Evolutionary conservation across 2,888 invertebrate genomes (phyloP).

Genomic region (Dichetophora obliterata): DNA sequence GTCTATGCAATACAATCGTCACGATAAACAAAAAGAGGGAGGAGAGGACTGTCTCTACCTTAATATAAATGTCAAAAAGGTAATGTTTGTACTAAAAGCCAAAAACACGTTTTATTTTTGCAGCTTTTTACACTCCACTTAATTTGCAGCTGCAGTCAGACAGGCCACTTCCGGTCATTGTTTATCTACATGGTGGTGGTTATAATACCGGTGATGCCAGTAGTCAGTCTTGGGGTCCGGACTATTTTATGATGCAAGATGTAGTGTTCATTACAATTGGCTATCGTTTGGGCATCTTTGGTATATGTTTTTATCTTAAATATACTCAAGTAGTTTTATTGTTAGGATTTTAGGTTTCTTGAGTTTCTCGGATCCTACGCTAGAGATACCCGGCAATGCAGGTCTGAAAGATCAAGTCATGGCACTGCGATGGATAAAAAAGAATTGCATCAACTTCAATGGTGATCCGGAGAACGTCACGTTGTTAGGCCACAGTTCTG

Average conservation of each 20-base stretch:
- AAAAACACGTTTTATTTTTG: background rate
- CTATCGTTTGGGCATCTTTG: slow-evolving; percentile 70
- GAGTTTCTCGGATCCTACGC: slow-evolving; percentile 68
- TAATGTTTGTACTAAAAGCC: slow-evolving; percentile 26
- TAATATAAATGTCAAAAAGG: slow-evolving; percentile 57
- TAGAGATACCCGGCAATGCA: slow-evolving; percentile 72
- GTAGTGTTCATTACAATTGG: slow-evolving; percentile 67
- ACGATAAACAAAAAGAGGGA: slow-evolving; percentile 55
- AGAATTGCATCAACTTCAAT: slow-evolving; percentile 69
- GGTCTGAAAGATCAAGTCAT: slow-evolving; percentile 71
- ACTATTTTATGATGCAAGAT: slow-evolving; percentile 67
- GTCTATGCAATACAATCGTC: slow-evolving; percentile 52
- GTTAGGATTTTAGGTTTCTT: slow-evolving; percentile 71
- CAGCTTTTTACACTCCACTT: background rate
- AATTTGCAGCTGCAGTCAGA: slow-evolving; percentile 24
- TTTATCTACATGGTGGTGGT: slow-evolving; percentile 70
- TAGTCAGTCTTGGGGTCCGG: slow-evolving; percentile 60
- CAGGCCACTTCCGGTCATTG: slow-evolving; percentile 60
- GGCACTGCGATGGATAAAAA: slow-evolving; percentile 71
- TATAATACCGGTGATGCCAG: slow-evolving; percentile 64
- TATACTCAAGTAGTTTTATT: too few relatives aligned
- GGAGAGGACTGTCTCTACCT: slow-evolving; percentile 62
- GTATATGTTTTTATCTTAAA: slow-evolving; percentile 47
- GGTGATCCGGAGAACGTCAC: slow-evolving; percentile 71
- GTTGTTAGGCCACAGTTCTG: slow-evolving; percentile 71